phyloP scores from a whole-genome alignment of 2,797 vertebrate species.

The Poecilia wingei region DNA sequence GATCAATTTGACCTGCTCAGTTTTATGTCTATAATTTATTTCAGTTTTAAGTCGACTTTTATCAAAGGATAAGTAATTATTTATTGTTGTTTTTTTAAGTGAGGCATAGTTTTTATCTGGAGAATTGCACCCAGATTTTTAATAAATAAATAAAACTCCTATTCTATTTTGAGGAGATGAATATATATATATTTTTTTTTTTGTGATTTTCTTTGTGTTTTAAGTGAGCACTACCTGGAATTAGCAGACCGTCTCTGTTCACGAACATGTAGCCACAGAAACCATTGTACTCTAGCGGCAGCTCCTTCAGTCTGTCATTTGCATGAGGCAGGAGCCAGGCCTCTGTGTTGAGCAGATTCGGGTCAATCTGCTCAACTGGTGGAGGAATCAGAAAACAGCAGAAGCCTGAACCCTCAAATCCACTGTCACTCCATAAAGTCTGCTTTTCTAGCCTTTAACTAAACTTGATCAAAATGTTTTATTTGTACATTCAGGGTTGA shows the following conservation, averaged over 20 bases:
- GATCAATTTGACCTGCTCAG: too few species aligned
- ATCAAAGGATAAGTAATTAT: too few species aligned
- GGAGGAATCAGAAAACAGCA: neutral
- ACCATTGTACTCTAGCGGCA: slow-evolving; percentile 86
- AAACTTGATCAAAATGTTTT: neutral
- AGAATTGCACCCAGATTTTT: too few species aligned
- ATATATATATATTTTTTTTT: neutral
- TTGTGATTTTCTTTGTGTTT: neutral
- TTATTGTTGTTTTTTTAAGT: too few species aligned
- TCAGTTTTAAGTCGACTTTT: too few species aligned
- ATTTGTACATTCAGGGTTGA: neutral
- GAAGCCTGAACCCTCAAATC: neutral
- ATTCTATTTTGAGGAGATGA: neutral
- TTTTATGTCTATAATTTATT: too few species aligned
- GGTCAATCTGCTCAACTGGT: slow-evolving; percentile 80
- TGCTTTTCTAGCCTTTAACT: neutral
- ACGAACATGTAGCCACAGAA: slow-evolving; percentile 87
- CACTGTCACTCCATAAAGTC: neutral
- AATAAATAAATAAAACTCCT: too few species aligned
- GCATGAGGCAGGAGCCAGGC: slow-evolving; percentile 92
- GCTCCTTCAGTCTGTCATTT: slow-evolving; percentile 73
- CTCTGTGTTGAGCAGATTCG: slow-evolving; percentile 71
- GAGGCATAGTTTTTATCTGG: too few species aligned
- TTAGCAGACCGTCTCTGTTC: slow-evolving; percentile 83
- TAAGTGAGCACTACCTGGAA: slow-evolving; percentile 83